Evolutionary conservation across 2,113 vertebrate species (phyloP), one percentile per base, ranked within the genome.

Genomic region (Orthonyx spaldingii): DNA sequence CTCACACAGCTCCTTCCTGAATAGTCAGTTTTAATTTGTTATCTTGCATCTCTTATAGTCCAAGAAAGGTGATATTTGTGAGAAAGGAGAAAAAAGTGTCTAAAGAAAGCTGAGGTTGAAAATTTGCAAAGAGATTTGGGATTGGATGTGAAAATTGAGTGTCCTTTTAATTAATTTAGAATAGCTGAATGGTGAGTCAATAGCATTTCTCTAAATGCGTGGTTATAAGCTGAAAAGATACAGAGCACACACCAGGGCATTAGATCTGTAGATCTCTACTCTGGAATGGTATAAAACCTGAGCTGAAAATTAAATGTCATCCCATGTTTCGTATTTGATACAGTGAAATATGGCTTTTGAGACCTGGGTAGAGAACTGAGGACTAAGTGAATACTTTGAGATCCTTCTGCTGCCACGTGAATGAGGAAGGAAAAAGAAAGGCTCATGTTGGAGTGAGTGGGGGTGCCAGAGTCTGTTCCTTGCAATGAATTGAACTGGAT

Each of bases 231-330:
- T 81, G 69, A 89, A 81, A 23, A 69, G 47, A 84, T 91, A 77
- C 11, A 52, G 47, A 87, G 69, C 41, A 85, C 65, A 39, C 42
- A 88, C 61, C 52, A 56, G 84, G 87, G 90, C 55, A 82, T 84
- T 93, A 75, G 49, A 84, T 75, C 76, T 94, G 82, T 60, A 91
- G 91, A 77, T 63, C 1, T 1, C 84, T 91, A 27, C 72, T 91
- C 55, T 47, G 65, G 59, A 95, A 94, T 61, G 55, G 80, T 89
- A 85, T 92, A 93, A 94, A 96, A 93, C 78, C 79, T 84, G 69
- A 83, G 75, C 89, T 80, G 97, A 94, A 97, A 97, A 97, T 97
- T 95, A 97, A 94, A 95, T 94, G 94, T 96, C 97, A 97, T 69
- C 90, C 82, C 69, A 74, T 32, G 66, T 97, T 97, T 95, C 86